Conservation (phyloP, 2,113 vertebrate genomes). For the Petromus typicus region DNA sequence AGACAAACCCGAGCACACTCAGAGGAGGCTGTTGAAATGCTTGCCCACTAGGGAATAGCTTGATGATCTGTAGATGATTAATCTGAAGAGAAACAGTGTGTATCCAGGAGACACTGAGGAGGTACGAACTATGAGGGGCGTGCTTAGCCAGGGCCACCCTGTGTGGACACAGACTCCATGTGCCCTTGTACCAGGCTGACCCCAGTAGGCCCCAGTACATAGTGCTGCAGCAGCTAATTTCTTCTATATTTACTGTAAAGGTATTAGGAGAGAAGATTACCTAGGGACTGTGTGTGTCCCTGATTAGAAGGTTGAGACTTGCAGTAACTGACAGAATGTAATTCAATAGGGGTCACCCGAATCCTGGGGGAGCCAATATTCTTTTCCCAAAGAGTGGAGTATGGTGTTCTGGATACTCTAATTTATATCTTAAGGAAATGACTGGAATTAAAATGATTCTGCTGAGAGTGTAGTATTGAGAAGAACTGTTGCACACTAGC, state of each 20-base stretch:
- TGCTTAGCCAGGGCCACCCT: background rate
- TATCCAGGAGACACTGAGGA: background rate
- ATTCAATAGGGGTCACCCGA: background rate
- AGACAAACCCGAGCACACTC: background rate
- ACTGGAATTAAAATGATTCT: slow-evolving; percentile 53
- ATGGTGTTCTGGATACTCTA: background rate
- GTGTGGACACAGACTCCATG: background rate
- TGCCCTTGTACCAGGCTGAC: background rate
- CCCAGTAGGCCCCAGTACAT: background rate
- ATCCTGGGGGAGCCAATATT: background rate
- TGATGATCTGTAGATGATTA: background rate
- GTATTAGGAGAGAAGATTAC: background rate
- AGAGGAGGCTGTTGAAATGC: background rate
- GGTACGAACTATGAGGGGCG: background rate
- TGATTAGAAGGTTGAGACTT: background rate
- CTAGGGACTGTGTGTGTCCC: background rate
- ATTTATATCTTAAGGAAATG: background rate
- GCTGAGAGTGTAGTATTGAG: background rate
- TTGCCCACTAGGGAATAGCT: background rate
- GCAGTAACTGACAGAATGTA: background rate
- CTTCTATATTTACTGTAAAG: background rate
- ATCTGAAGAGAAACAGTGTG: background rate
- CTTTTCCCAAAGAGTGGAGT: background rate
- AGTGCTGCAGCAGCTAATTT: accelerated
- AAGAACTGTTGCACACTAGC: background rate